Conservation (phyloP, 2,113 vertebrate species). For the Cairina moschata region DNA sequence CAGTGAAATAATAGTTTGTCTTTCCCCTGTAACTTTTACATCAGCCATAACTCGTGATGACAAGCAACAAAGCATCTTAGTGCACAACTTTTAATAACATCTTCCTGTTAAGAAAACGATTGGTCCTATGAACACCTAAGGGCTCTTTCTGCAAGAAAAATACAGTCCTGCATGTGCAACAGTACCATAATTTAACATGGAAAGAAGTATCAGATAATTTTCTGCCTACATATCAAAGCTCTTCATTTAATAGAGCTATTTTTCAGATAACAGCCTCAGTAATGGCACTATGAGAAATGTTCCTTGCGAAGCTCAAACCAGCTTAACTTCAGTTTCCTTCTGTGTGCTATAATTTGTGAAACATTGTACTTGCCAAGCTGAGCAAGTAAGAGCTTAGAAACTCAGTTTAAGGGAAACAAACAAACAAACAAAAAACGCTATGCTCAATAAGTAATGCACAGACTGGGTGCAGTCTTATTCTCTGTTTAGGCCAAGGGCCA, state of each 20-base stretch:
- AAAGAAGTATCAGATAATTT: slow-evolving; percentile 18
- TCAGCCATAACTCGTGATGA: rapidly evolving
- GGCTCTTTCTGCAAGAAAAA: neutral
- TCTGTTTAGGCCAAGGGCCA: neutral
- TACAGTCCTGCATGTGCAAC: neutral
- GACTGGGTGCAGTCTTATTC: neutral
- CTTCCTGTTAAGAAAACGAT: neutral
- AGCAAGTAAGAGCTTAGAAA: neutral
- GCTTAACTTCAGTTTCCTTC: neutral
- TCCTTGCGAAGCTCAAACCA: slow-evolving; percentile 16
- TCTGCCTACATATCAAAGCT: slow-evolving; percentile 21
- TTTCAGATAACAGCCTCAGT: slow-evolving; percentile 2
- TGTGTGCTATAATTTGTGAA: neutral
- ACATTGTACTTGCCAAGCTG: neutral
- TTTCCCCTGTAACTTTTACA: no score
- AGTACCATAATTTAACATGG: neutral
- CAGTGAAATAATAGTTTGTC: rapidly evolving
- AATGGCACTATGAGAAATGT: neutral
- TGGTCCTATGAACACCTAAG: neutral
- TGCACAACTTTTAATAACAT: neutral
- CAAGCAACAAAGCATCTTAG: neutral
- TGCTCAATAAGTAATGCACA: neutral
- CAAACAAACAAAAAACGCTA: neutral
- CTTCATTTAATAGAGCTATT: slow-evolving; percentile 41
- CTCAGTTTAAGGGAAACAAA: neutral